A percentile compares a stretch with the other conserved stretches of the same genome.
Evolutionary conservation across 2,113 vertebrate genomes (phyloP).

Genomic region (Zosterops pallidus): DNA sequence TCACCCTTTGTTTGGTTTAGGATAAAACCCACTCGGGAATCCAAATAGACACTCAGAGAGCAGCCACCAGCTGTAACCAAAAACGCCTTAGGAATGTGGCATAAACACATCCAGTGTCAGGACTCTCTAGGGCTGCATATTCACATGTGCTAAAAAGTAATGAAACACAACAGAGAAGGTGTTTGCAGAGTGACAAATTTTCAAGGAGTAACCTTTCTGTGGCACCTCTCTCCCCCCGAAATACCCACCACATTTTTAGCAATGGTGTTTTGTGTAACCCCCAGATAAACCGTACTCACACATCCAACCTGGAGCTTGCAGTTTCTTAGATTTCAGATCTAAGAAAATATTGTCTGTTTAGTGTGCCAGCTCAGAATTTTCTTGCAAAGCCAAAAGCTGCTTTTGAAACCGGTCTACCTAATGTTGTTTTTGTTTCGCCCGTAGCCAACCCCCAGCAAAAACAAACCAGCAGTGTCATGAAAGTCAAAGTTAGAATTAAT

Average conservation of each 20-base stretch:
- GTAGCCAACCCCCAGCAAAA: constrained; percentile 18
- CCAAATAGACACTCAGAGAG: constrained; percentile 30
- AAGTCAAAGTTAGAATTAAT: constrained; percentile 37
- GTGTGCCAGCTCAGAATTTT: not conserved
- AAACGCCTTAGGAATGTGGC: not conserved
- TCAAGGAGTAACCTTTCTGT: not conserved
- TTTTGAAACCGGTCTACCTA: constrained; percentile 8
- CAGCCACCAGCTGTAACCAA: not conserved
- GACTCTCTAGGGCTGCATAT: not conserved
- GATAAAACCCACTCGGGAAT: constrained; percentile 31
- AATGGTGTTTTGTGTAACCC: not conserved
- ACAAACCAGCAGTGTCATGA: constrained; percentile 20
- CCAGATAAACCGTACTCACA: not conserved
- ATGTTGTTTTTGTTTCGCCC: not conserved
- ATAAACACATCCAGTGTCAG: constrained; percentile 12
- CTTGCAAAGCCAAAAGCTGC: constrained; percentile 3
- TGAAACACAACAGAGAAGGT: not conserved
- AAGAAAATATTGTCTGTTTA: not conserved
- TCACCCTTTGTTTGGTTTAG: constrained; percentile 21
- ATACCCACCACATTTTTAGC: not conserved
- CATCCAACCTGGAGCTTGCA: not conserved
- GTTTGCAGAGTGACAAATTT: constrained; percentile 23
- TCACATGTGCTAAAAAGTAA: constrained; percentile 13
- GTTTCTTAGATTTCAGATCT: constrained; percentile 24
- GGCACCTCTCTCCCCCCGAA: not conserved